Conservation (phyloP, 2,797 vertebrate genomes). For the Pachyuromys duprasi region DNA sequence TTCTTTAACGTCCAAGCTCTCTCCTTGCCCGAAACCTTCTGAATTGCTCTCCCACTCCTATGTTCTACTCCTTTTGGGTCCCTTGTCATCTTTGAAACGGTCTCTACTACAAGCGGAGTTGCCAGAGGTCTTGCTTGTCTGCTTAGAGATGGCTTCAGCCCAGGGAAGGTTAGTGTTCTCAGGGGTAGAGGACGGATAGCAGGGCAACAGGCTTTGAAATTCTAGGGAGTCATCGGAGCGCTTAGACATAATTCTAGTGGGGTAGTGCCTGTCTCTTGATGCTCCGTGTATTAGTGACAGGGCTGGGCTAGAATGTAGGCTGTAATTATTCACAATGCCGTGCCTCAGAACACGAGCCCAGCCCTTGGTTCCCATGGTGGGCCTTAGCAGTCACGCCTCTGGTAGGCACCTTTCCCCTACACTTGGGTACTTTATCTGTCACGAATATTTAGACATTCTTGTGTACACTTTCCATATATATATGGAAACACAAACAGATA, state of each 20-base stretch:
- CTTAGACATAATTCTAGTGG: background rate
- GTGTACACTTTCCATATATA: background rate
- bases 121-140: background rate
- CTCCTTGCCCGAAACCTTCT: background rate
- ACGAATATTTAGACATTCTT: background rate
- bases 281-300: constrained; percentile 11
- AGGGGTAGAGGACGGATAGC: background rate
- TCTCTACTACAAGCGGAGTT: background rate
- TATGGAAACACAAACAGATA: background rate
- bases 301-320: background rate
- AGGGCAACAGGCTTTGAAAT: constrained; percentile 3
- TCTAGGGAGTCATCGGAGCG: background rate
- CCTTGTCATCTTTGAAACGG: background rate
- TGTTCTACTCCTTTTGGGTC: background rate
- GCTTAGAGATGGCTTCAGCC: background rate
- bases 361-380: background rate
- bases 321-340: background rate
- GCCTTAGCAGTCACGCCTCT: background rate
- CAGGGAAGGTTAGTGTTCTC: constrained; percentile 10
- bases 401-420: background rate
- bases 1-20: background rate
- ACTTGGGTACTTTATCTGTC: background rate
- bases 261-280: background rate
- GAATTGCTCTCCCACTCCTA: background rate
- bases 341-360: background rate